These are phyloP conservation scores for Drosophila suboccidentalis DNA, from an alignment of 2,888 invertebrate genomes.

Conservation along the genomic window DNA sequence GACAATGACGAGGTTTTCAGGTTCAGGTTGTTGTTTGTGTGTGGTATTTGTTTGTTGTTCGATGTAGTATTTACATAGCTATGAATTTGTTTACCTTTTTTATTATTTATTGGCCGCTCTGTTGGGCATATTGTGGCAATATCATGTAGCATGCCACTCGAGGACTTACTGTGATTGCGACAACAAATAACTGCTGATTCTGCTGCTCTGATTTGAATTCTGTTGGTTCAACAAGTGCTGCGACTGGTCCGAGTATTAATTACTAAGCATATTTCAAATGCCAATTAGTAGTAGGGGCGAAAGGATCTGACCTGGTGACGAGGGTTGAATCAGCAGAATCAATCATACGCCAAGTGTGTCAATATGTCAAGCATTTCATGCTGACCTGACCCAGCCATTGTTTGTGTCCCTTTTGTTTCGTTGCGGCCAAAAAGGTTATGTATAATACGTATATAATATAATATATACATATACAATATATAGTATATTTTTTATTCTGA, in stretches of 20 bases:
- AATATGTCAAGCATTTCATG: slow-evolving; percentile 73
- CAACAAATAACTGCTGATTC: slow-evolving; percentile 9
- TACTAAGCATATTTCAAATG: slow-evolving; percentile 30
- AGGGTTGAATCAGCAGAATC: slow-evolving; percentile 54
- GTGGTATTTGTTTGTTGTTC: slow-evolving; percentile 39
- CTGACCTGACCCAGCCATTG: slow-evolving; percentile 51
- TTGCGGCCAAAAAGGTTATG: slow-evolving; percentile 44
- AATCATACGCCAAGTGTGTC: slow-evolving; percentile 76
- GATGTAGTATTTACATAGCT: slow-evolving; percentile 61
- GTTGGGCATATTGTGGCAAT: slow-evolving; percentile 41
- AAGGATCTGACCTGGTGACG: slow-evolving; percentile 15
- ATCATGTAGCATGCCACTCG: slow-evolving; percentile 43
- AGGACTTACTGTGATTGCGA: slow-evolving; percentile 33
- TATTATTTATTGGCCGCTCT: slow-evolving; percentile 27
- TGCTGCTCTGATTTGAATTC: slow-evolving; percentile 7
- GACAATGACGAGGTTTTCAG: slow-evolving; percentile 56
- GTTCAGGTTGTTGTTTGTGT: slow-evolving; percentile 25
- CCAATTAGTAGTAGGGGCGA: slow-evolving; percentile 2
- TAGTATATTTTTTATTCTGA: slow-evolving; percentile 19
- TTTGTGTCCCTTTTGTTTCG: slow-evolving; percentile 38
- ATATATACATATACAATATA: not conserved
- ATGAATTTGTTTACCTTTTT: slow-evolving; percentile 62
- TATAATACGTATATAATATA: slow-evolving; percentile 51
- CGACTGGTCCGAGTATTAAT: slow-evolving; percentile 39
- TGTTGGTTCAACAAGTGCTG: slow-evolving; percentile 67